Percentiles rank a stretch among this genome's conserved stretches.
phyloP scores from a whole-genome alignment of 2,797 vertebrate genomes.

The Channa striata region DNA sequence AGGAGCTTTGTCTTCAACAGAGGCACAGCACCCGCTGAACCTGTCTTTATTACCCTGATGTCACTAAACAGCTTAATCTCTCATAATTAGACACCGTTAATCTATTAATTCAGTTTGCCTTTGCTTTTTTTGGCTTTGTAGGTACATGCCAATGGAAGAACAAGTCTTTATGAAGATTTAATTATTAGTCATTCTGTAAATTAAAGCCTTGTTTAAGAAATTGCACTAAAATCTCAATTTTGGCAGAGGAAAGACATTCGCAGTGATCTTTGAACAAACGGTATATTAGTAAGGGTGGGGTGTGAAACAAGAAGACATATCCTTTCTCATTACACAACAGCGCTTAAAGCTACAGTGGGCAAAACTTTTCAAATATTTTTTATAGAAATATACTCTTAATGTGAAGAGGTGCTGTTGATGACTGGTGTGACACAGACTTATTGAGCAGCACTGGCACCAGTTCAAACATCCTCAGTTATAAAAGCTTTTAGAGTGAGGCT shows the following conservation, averaged over 20 bases:
- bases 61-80: background rate
- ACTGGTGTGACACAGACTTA: too few species aligned
- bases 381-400: too few species aligned
- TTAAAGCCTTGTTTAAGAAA: slow-evolving; percentile 4
- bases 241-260: background rate
- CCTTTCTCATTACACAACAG: background rate
- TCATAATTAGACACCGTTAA: background rate
- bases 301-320: background rate
- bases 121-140: background rate
- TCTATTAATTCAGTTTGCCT: background rate
- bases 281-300: background rate
- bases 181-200: slow-evolving; percentile 3
- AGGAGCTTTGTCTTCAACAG: slow-evolving; percentile 48
- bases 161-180: slow-evolving; percentile 16
- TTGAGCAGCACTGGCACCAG: too few species aligned
- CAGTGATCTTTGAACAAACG: background rate
- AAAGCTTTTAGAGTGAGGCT: too few species aligned
- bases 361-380: too few species aligned
- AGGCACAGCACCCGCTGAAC: slow-evolving; percentile 25
- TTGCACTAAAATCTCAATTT: background rate
- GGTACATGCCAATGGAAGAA: slow-evolving; percentile 10
- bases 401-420: too few species aligned
- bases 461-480: too few species aligned
- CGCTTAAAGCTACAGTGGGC: background rate
- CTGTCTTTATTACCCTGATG: slow-evolving; percentile 17